Percentiles rank a stretch among this genome's conserved stretches.
phyloP scores from a whole-genome alignment of 1,140 invertebrate genomes.

The Medauroidea extradentata region DNA sequence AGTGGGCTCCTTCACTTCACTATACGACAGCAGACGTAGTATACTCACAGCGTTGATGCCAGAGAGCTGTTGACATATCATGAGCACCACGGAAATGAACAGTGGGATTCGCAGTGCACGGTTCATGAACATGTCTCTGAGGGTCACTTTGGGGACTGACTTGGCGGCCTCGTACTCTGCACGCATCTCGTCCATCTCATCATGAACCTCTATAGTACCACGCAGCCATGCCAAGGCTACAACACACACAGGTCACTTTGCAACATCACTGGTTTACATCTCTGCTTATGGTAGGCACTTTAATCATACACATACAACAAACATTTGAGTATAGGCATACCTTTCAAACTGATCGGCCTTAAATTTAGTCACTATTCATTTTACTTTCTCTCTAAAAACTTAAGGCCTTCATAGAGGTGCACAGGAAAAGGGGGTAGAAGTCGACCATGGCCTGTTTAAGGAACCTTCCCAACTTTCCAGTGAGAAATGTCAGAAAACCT shows the following conservation, averaged over 20 bases:
- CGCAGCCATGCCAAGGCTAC: constrained; percentile 71
- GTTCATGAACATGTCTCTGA: constrained; percentile 68
- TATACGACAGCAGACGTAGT: not conserved
- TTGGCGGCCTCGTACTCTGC: constrained; percentile 72
- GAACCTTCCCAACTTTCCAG: no score
- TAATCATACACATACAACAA: not conserved
- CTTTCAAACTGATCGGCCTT: not conserved
- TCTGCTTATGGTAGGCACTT: no score
- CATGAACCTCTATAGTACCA: constrained; percentile 68
- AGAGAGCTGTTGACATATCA: constrained; percentile 85
- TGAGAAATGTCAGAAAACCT: no score
- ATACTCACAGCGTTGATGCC: constrained; percentile 81
- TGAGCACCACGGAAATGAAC: constrained; percentile 75
- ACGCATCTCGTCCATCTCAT: constrained; percentile 85
- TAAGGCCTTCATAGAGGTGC: no score
- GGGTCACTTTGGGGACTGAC: constrained; percentile 62
- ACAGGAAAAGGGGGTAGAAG: no score
- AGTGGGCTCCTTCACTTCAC: no score
- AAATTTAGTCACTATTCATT: not conserved
- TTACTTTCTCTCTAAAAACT: no score
- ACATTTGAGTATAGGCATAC: not conserved
- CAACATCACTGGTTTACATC: no score
- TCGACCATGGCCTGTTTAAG: no score
- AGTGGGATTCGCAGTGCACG: constrained; percentile 68
- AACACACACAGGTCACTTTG: no score